Percentiles rank a stretch among this genome's conserved stretches.
These are phyloP conservation scores for Myiotriccus ornatus DNA, from an alignment of 2,797 vertebrate species.

Conservation along the genomic window DNA sequence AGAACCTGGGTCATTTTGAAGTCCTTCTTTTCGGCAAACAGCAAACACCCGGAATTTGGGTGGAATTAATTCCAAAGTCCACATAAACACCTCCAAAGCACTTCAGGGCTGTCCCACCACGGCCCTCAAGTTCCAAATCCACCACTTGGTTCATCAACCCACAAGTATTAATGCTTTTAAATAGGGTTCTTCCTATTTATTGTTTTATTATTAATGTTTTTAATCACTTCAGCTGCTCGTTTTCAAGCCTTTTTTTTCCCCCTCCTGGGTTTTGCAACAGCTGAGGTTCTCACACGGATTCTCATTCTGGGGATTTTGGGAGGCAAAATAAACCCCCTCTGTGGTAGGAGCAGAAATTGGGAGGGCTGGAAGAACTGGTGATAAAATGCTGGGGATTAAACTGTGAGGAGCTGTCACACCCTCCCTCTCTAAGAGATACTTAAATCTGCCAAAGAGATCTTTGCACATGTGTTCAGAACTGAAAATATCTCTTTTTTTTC, in stretches of 20 bases:
- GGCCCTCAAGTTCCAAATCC: neutral
- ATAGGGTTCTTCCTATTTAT: neutral
- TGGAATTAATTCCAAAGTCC: neutral
- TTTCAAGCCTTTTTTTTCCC: neutral
- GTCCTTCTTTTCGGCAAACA: neutral
- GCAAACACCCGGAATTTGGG: neutral
- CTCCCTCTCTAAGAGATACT: neutral
- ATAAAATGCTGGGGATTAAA: neutral
- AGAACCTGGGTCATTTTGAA: neutral
- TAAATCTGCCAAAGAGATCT: neutral
- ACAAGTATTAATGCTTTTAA: neutral
- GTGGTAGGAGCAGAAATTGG: neutral
- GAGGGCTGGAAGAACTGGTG: neutral
- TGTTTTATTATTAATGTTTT: neutral
- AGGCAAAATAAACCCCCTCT: neutral
- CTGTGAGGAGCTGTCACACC: neutral
- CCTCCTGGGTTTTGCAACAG: neutral
- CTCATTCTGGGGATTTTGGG: neutral
- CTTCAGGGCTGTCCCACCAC: neutral
- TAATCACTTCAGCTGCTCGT: neutral
- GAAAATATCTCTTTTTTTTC: neutral
- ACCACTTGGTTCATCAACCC: neutral
- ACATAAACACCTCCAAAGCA: neutral
- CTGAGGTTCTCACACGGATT: neutral
- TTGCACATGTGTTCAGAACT: neutral